Conservation (phyloP, 1,140 invertebrate genomes). For the Plutomurus gul region DNA sequence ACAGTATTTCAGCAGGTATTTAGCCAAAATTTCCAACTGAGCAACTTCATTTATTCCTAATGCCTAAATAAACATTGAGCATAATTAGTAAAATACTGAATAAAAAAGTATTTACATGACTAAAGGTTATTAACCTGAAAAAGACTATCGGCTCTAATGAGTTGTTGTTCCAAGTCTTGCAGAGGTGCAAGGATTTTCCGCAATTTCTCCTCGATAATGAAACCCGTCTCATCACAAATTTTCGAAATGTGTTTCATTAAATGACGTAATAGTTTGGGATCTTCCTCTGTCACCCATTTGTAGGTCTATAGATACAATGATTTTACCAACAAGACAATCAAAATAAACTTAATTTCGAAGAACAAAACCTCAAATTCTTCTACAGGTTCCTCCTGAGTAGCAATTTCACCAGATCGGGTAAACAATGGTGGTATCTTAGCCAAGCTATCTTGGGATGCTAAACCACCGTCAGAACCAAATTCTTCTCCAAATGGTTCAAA, state of each 20-base stretch:
- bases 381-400: no score
- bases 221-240: constrained; percentile 47
- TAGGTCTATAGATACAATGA: no score
- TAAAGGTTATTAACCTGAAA: constrained; percentile 17
- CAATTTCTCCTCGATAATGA: constrained; percentile 48
- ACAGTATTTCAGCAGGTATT: constrained; percentile 36
- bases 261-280: constrained; percentile 29
- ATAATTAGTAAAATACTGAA: background rate
- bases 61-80: background rate
- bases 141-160: constrained; percentile 36
- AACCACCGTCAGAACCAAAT: background rate
- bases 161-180: constrained; percentile 38
- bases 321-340: no score
- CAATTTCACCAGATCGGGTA: no score
- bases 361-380: no score
- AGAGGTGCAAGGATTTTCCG: constrained; percentile 36
- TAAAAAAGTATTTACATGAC: background rate
- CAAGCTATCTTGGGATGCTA: constrained; percentile 1
- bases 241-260: constrained; percentile 46
- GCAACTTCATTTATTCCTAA: constrained; percentile 28
- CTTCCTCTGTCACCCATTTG: constrained; percentile 31
- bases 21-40: constrained; percentile 36
- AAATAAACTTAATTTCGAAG: no score
- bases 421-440: background rate
- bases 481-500: background rate